These are phyloP conservation scores for Drosophila meridiana DNA, from an alignment of 2,888 invertebrate genomes.

Conservation along the genomic window DNA sequence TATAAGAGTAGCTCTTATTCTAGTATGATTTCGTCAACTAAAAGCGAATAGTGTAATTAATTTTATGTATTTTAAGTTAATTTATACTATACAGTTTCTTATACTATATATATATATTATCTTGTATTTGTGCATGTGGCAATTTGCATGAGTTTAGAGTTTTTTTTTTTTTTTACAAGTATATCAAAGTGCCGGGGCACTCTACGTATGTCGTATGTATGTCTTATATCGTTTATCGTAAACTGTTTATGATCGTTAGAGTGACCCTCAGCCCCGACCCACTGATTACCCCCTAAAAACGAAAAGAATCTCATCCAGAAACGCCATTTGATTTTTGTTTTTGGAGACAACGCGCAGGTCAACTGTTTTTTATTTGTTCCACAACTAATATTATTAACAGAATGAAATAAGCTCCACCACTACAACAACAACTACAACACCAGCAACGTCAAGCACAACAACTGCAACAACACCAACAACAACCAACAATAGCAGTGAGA, in stretches of 20 bases:
- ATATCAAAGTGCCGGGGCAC: slow-evolving; percentile 43
- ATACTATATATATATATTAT: slow-evolving; percentile 40
- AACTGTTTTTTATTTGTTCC: slow-evolving; percentile 76
- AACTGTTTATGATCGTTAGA: slow-evolving; percentile 31
- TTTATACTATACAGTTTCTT: slow-evolving; percentile 29
- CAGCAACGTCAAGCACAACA: slow-evolving; percentile 53
- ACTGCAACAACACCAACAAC: slow-evolving; percentile 45
- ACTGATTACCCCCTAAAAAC: slow-evolving; percentile 3
- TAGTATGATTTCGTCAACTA: slow-evolving; percentile 45
- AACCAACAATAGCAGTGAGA: slow-evolving; percentile 52
- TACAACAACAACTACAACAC: slow-evolving; percentile 48
- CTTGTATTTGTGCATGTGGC: slow-evolving; percentile 62
- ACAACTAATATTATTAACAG: slow-evolving; percentile 84
- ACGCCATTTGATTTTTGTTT: slow-evolving; percentile 65
- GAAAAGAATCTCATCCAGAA: slow-evolving; percentile 27
- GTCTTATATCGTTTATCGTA: slow-evolving; percentile 47
- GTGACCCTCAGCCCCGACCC: not conserved
- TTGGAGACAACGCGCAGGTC: slow-evolving; percentile 58
- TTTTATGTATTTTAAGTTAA: slow-evolving; percentile 47
- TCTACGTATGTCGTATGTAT: slow-evolving; percentile 46
- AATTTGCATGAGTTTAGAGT: slow-evolving; percentile 60
- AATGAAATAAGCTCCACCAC: slow-evolving; percentile 80
- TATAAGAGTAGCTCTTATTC: slow-evolving; percentile 47
- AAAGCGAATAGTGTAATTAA: slow-evolving; percentile 29
- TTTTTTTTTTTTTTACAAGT: slow-evolving; percentile 30